Evolutionary conservation across 2,113 vertebrate genomes (phyloP).

Genomic region (Neotoma lepida): DNA sequence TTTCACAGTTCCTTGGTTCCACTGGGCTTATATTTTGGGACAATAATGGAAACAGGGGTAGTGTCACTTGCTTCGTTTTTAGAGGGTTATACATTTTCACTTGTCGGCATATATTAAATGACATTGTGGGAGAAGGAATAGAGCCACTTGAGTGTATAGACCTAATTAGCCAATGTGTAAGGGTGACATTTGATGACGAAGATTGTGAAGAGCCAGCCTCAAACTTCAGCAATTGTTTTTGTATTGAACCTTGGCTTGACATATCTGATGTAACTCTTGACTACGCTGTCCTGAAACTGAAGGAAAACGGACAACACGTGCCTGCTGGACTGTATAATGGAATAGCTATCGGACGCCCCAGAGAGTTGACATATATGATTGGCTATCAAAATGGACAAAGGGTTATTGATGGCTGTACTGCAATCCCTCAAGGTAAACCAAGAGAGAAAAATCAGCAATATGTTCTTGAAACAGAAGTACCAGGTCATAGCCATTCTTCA

Average conservation of each 20-base stretch:
- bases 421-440: not conserved
- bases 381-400: constrained; percentile 50
- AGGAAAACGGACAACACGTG: not conserved
- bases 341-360: rapidly evolving
- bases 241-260: constrained; percentile 17
- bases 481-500: rapidly evolving
- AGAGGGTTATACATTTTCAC: constrained; percentile 51
- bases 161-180: not conserved
- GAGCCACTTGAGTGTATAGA: not conserved
- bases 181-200: constrained; percentile 64
- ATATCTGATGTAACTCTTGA: not conserved
- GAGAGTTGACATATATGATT: constrained; percentile 49
- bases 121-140: not conserved
- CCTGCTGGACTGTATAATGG: constrained; percentile 4
- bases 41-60: rapidly evolving
- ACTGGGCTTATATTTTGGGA: constrained; percentile 56
- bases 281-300: constrained; percentile 69
- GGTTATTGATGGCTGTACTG: not conserved
- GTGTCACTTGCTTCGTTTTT: constrained; percentile 70
- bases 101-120: not conserved
- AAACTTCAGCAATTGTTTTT: not conserved
- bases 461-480: not conserved
- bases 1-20: not conserved
- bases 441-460: rapidly evolving
- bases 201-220: rapidly evolving